phyloP scores from a whole-genome alignment of 2,888 invertebrate species.

The Acrobasis suavella region DNA sequence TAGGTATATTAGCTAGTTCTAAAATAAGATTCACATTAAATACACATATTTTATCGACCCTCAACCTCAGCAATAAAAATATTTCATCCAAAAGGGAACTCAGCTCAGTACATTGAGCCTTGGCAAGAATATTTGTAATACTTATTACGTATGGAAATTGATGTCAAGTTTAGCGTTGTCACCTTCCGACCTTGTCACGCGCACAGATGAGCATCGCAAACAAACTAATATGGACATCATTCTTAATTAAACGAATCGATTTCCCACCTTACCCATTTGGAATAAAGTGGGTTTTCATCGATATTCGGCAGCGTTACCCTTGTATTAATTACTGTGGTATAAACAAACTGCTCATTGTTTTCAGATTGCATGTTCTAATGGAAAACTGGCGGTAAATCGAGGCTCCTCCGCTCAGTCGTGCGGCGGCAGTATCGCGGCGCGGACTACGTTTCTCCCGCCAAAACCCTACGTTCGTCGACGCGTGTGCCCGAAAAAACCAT shows the following conservation, averaged over 20 bases:
- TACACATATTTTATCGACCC: not conserved
- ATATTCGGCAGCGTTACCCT: constrained; percentile 29
- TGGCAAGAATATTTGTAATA: constrained; percentile 20
- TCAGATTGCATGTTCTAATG: constrained; percentile 34
- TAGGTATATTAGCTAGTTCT: too few species aligned
- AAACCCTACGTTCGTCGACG: constrained; percentile 43
- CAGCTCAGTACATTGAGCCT: not conserved
- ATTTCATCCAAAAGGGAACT: constrained; percentile 12
- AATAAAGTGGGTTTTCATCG: constrained; percentile 24
- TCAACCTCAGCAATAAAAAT: constrained; percentile 9
- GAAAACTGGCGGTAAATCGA: constrained; percentile 29
- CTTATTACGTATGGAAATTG: constrained; percentile 23
- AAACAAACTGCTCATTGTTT: constrained; percentile 51
- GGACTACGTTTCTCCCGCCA: constrained; percentile 44
- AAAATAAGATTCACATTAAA: not conserved
- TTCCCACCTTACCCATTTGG: constrained; percentile 26
- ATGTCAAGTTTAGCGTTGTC: constrained; percentile 27
- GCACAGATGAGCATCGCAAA: constrained; percentile 38
- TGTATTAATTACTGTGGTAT: constrained; percentile 44
- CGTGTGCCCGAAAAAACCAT: constrained; percentile 62
- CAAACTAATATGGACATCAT: constrained; percentile 28
- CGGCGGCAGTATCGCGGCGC: constrained; percentile 62
- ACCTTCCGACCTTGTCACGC: constrained; percentile 44
- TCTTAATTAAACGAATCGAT: constrained; percentile 8
- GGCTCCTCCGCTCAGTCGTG: constrained; percentile 47